Base-by-base conservation (phyloP, 2,113 vertebrate genomes). In the Heliornis fulica region DNA sequence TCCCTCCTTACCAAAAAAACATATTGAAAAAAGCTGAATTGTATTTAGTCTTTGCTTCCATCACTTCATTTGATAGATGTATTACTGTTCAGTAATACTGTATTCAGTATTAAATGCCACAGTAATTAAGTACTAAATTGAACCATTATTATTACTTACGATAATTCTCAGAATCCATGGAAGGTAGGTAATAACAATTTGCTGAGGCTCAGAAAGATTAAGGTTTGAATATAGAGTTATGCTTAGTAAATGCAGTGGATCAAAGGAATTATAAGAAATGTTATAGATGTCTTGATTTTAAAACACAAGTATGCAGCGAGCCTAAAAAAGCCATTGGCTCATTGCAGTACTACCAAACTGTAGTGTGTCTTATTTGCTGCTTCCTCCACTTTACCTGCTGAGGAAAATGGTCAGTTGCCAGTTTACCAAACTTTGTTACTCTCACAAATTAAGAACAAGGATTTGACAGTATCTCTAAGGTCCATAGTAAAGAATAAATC, bases 31-130 rank as follows among this genome's bases (percentile, higher is more conserved):
- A 53, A 43, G 5, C 29, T 92, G 51, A 71, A 87, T 91, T 9
- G 34, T 72, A 72, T 77, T 84, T 83, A 93, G 40, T 83, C 36
- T 92, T 97, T 95, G 26, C 65, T 95, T 97, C 76, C 81, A 45
- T 96, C 89, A 51, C 48, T 84, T 96, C 87, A 85, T 91, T 87
- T 3, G 0, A 22, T 63, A 90, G 63, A 3, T 90, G 6, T 78
- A 50, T 75, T 78, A 32, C 68, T 66, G 18, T 59, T 83, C 26
- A 28, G 32, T 80, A 77, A 41, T 38, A 57, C 21, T 70, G 26
- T 38, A 57, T 77, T 77, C 46, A 63, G 8, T 45, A 46, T 90
- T 80, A 65, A 85, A 65, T 76, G 65, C 1, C 0, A n/a, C 59
- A 69, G 16, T 80, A 92, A 75, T 78, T 80, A 56, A 87, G 11